phyloP scores from a whole-genome alignment of 1,140 invertebrate species.

The Plodia interpunctella region DNA sequence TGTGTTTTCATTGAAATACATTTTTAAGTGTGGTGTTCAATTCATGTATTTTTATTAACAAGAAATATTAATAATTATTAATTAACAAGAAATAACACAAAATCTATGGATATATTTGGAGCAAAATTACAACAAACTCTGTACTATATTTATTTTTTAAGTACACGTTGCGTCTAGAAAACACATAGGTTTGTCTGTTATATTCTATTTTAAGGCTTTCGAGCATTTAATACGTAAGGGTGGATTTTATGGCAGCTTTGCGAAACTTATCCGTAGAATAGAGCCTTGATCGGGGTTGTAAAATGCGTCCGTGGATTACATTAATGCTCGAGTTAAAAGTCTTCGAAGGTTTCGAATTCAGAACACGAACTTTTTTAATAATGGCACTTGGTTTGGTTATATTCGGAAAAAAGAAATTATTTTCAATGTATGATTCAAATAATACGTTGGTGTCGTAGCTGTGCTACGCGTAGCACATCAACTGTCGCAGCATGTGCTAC shows the following conservation, averaged over 20 bases:
- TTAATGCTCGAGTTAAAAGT: neutral
- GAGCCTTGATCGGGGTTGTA: constrained; percentile 7
- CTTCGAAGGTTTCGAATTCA: neutral
- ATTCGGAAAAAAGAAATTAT: neutral
- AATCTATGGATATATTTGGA: too few relatives aligned
- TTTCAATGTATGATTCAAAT: too few relatives aligned
- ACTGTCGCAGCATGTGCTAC: too few relatives aligned
- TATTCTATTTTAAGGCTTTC: constrained; percentile 12
- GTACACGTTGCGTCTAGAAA: neutral
- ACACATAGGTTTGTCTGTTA: constrained; percentile 9
- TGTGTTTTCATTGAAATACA: too few relatives aligned
- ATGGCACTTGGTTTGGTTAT: neutral
- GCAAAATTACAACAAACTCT: too few relatives aligned
- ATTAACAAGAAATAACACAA: too few relatives aligned
- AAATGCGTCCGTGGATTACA: constrained; percentile 6
- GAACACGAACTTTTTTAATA: neutral
- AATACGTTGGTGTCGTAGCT: too few relatives aligned
- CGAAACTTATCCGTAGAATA: constrained; percentile 2
- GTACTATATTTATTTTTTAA: neutral
- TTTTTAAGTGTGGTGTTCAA: too few relatives aligned
- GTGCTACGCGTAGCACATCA: too few relatives aligned
- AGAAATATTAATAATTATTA: too few relatives aligned
- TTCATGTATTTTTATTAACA: too few relatives aligned
- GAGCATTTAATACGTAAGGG: constrained; percentile 10
- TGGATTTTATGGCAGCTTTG: neutral